These are phyloP conservation scores for Saiga tatarica DNA, from an alignment of 2,113 vertebrate species.

Conservation along the genomic window DNA sequence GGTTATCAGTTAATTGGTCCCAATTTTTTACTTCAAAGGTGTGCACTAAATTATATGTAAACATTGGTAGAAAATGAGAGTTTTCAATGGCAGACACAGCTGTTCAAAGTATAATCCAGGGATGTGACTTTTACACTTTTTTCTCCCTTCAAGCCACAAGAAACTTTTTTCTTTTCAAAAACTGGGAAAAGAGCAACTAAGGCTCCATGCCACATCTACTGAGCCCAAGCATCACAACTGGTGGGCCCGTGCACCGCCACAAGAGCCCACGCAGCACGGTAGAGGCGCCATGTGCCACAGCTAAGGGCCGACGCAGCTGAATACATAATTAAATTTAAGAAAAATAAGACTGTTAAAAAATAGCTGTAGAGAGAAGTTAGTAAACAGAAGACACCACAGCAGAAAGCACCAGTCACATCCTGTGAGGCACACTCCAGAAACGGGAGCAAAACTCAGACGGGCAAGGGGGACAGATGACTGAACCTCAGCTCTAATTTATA, in stretches of 20 bases:
- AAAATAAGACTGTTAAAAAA: not conserved
- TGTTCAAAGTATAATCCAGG: not conserved
- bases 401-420: not conserved
- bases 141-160: not conserved
- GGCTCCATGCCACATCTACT: not conserved
- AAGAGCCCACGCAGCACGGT: fast-evolving
- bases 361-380: not conserved
- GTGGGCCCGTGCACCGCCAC: fast-evolving
- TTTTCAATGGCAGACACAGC: not conserved
- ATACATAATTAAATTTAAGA: not conserved
- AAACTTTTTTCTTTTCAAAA: conserved; percentile 6
- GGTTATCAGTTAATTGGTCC: not conserved
- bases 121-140: not conserved
- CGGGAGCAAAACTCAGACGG: not conserved
- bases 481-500: not conserved
- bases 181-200: not conserved
- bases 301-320: not conserved
- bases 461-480: not conserved
- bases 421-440: not conserved
- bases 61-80: not conserved
- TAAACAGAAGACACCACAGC: not conserved
- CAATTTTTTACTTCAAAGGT: not conserved
- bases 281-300: not conserved
- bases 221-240: not conserved
- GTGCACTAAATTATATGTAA: not conserved